Evolutionary conservation across 2,888 invertebrate species (phyloP).

Genomic region (Cataglyphis livida): DNA sequence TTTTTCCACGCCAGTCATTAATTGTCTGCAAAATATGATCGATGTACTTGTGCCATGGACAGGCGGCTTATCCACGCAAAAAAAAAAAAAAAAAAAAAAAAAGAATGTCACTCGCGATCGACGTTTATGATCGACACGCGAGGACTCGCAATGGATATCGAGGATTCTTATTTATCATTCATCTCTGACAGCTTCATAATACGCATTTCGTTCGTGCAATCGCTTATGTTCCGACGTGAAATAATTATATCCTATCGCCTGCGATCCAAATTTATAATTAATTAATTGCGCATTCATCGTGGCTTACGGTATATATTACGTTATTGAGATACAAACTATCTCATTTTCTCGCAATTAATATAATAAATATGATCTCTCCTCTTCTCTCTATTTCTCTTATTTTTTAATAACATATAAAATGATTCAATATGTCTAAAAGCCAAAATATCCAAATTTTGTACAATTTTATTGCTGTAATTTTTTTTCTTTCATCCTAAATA

Average conservation of each 20-base stretch:
- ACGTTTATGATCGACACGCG: constrained; percentile 47
- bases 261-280: constrained; percentile 31
- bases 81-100: constrained; percentile 35
- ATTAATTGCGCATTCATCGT: constrained; percentile 27
- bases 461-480: background rate
- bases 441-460: background rate
- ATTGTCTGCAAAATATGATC: constrained; percentile 60
- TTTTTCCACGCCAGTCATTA: constrained; percentile 39
- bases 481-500: background rate
- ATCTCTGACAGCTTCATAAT: constrained; percentile 52
- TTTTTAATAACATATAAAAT: background rate
- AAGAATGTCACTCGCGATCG: constrained; percentile 47
- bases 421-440: constrained; percentile 4
- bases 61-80: constrained; percentile 33
- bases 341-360: constrained; percentile 21
- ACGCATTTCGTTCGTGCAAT: constrained; percentile 35
- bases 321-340: constrained; percentile 33
- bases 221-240: constrained; percentile 23
- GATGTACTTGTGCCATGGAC: constrained; percentile 53
- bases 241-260: constrained; percentile 35
- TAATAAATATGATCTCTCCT: background rate
- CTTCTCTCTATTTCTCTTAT: background rate
- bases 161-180: constrained; percentile 50
- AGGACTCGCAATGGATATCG: constrained; percentile 40
- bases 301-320: background rate